phyloP scores from a whole-genome alignment of 2,888 invertebrate genomes.

The Cylindroiulus punctatus region DNA sequence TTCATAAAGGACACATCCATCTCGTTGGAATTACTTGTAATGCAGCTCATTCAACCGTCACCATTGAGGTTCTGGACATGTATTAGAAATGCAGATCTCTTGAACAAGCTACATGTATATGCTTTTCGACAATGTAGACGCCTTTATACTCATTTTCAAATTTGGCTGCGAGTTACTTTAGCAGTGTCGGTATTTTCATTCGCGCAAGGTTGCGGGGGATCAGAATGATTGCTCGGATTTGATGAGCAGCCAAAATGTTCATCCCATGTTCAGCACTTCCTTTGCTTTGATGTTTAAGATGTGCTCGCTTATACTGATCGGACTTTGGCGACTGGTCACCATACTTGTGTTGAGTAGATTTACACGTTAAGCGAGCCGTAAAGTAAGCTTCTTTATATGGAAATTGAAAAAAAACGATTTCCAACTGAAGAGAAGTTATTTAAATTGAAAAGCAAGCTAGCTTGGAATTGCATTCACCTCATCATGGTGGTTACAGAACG shows the following conservation, averaged over 20 bases:
- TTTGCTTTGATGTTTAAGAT: not conserved
- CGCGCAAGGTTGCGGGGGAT: not conserved
- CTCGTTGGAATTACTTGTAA: too few relatives aligned
- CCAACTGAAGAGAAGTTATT: not conserved
- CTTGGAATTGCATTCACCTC: not conserved
- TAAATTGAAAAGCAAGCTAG: not conserved
- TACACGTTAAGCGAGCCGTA: not conserved
- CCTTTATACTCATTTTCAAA: too few relatives aligned
- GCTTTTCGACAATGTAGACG: too few relatives aligned
- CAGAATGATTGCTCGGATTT: not conserved
- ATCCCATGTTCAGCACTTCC: not conserved
- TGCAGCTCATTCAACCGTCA: too few relatives aligned
- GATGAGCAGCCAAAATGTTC: not conserved
- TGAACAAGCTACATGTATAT: too few relatives aligned
- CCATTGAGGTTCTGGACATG: too few relatives aligned
- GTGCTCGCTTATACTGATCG: not conserved
- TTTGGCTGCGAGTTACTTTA: too few relatives aligned
- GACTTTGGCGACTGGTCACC: not conserved
- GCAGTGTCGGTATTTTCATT: too few relatives aligned
- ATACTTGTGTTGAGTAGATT: not conserved
- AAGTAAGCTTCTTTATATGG: not conserved
- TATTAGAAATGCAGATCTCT: too few relatives aligned
- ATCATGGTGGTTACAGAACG: not conserved
- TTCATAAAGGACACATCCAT: too few relatives aligned
- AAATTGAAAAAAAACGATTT: not conserved